Evolutionary conservation across 1,140 invertebrate genomes (phyloP), one percentile per base, ranked within the genome.

Genomic region (Cylas formicarius): DNA sequence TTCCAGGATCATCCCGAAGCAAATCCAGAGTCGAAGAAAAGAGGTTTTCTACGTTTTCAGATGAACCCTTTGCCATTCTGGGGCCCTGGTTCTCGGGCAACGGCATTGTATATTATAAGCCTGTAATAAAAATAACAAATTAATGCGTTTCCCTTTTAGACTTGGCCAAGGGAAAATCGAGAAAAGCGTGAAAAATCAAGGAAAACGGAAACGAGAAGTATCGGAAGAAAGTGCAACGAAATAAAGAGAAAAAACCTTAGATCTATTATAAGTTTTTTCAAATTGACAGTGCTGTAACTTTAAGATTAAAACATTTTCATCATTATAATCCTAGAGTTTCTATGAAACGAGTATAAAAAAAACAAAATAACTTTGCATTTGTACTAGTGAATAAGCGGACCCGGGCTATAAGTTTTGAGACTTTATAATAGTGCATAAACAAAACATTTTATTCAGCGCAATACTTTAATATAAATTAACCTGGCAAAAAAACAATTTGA

Each of bases 71-170:
- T 79, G 26, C 75, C 78, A 0, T 72, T 81, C 65, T 97, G 92
- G 92, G 93, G 93, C 18, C 93, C 93, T 1, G 90, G 89, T 27
- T 77, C 80, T 1, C 73, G 77, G 52, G 71, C 80, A 1, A 79
- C 71, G 23, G 74, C 78, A 11, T 85, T 82, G 77, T 81, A 69
- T n/a, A 66, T 73, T 63, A 24, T 39, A 24, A 22, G 16, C 34
- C 10, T n/a, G 32, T 31, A 10, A 38, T n/a, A 10, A 19, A 18
- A 28, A 13, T 39, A 18, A 36, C 14, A 22, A 9, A 9, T 27
- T 21, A 14, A 11, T 11, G 26, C 43, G 10, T 41, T 44, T 11
- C 38, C 47, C 54, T 44, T 65, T 59, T 17, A 80, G 75, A 67
- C 62, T 73, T 38, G 75, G 73, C 2, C 72, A 78, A 31, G 66